Conservation (phyloP, 2,888 invertebrate genomes). For the Limnephilus lunatus region DNA sequence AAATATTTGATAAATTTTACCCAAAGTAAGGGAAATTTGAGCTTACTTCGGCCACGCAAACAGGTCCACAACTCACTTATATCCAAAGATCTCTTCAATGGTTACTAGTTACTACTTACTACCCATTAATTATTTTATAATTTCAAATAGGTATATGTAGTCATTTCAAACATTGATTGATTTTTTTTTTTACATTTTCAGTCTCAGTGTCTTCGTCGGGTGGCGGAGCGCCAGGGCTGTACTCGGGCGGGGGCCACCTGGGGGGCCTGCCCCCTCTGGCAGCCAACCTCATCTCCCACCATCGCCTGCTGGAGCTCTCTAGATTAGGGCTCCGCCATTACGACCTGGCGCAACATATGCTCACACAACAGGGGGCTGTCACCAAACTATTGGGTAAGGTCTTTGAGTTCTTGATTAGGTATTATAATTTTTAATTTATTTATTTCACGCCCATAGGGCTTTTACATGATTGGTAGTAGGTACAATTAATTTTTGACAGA, state of each 20-base stretch:
- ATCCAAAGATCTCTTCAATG: too few relatives aligned
- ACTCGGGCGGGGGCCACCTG: constrained; percentile 67
- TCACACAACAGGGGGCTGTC: constrained; percentile 94
- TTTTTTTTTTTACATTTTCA: constrained; percentile 75
- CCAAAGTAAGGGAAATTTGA: too few relatives aligned
- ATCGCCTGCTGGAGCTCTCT: constrained; percentile 88
- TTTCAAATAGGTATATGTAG: too few relatives aligned
- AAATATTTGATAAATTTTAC: too few relatives aligned
- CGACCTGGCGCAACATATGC: constrained; percentile 93
- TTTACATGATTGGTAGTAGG: too few relatives aligned
- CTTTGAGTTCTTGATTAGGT: not conserved
- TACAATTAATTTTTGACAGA: too few relatives aligned
- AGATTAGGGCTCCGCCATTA: constrained; percentile 90
- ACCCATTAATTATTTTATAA: too few relatives aligned
- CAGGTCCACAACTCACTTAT: too few relatives aligned
- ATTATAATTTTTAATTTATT: not conserved
- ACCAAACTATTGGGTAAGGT: constrained; percentile 92
- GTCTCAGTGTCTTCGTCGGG: constrained; percentile 77
- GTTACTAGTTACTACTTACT: too few relatives aligned
- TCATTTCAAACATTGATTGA: not conserved
- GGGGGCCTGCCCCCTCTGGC: constrained; percentile 75
- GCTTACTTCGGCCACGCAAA: too few relatives aligned
- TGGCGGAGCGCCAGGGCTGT: constrained; percentile 69
- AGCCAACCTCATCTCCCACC: constrained; percentile 86
- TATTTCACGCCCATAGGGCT: too few relatives aligned